These are phyloP conservation scores for Drosophila mulleri DNA, from an alignment of 2,888 invertebrate genomes.

Conservation along the genomic window DNA sequence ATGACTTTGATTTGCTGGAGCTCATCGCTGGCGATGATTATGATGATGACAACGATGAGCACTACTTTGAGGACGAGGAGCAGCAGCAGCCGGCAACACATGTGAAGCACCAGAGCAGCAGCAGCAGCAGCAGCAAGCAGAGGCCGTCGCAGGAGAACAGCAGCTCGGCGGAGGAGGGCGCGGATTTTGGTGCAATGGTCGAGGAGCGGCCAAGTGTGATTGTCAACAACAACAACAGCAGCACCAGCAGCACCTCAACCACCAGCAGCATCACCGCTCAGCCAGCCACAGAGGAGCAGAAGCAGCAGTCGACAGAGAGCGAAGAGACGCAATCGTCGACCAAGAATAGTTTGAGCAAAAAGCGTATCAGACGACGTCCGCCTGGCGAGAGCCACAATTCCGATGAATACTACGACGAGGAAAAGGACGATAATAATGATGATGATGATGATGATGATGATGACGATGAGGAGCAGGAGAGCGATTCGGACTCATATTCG, in stretches of 20 bases:
- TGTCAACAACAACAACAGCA: slow-evolving; percentile 16
- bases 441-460: slow-evolving; percentile 57
- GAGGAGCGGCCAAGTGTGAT: slow-evolving; percentile 35
- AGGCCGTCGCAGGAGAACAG: slow-evolving; percentile 52
- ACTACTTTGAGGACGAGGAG: slow-evolving; percentile 46
- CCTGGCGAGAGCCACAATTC: slow-evolving; percentile 12
- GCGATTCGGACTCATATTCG: slow-evolving; percentile 29
- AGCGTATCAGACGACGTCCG: slow-evolving; percentile 74
- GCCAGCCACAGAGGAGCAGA: slow-evolving; percentile 8
- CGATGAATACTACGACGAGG: slow-evolving; percentile 61
- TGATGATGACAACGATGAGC: slow-evolving; percentile 60
- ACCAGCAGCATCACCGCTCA: slow-evolving; percentile 8
- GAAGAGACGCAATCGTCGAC: slow-evolving; percentile 27
- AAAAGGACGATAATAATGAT: slow-evolving; percentile 22
- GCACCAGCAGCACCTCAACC: neutral
- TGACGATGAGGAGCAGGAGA: slow-evolving; percentile 55
- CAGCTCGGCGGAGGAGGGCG: slow-evolving; percentile 72
- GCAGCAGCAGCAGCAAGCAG: slow-evolving; percentile 20
- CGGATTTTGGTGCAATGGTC: slow-evolving; percentile 73
- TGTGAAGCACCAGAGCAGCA: neutral
- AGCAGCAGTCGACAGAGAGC: neutral
- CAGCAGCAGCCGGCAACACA: slow-evolving; percentile 5
- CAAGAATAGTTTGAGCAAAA: slow-evolving; percentile 60
- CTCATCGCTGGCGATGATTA: slow-evolving; percentile 51
- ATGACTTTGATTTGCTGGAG: slow-evolving; percentile 61